Evolutionary conservation across 1,140 invertebrate species (phyloP), one percentile per base, ranked within the genome.

Genomic region (Microplitis mediator): DNA sequence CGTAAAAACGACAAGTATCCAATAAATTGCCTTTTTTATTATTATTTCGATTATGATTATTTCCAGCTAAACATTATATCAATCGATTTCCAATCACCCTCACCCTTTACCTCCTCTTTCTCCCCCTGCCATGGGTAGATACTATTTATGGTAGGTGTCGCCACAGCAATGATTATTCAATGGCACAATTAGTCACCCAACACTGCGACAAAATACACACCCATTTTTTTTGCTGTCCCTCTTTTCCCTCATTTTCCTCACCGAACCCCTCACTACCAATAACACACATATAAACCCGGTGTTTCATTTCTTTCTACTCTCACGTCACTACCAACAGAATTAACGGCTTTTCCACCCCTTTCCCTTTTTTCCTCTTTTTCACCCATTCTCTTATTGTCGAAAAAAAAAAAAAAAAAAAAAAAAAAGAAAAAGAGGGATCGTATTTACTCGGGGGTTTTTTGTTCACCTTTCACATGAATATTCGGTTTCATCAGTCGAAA

Each of bases 61-160:
- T 58, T 9, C 56, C 23, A 58, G 14, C 23, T 23, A 58, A 58
- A 58, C 56, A 58, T 58, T 16, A 9, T 58, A 9, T 31, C 14
- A 58, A 58, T 58, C 56, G 56, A 58, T 58, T 58, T 58, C 56
- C 56, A 58, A 58, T 58, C 14, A 16, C 39, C 39, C 9, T 9
- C 8, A 16, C 8, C 23, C 8, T 16, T 1, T 58, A 31, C 4
- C 6, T 45, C 39, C 39, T 5, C 39, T 45, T 45, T 6, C 39
- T 11, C 39, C 39, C 23, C 23, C 23, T 23, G 9, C n/a, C 4
- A 54, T 54, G 51, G 13, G 13, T 58, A 6, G 9, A 31, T 6
- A 65, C 36, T 65, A 65, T 65, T 65, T 65, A 65, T 65, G 50
- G 63, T 39, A 65, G 63, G 63, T 65, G 63, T 65, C 63, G 50